These are phyloP conservation scores for Lophura nycthemera DNA, from an alignment of 2,113 vertebrate genomes.

Conservation along the genomic window DNA sequence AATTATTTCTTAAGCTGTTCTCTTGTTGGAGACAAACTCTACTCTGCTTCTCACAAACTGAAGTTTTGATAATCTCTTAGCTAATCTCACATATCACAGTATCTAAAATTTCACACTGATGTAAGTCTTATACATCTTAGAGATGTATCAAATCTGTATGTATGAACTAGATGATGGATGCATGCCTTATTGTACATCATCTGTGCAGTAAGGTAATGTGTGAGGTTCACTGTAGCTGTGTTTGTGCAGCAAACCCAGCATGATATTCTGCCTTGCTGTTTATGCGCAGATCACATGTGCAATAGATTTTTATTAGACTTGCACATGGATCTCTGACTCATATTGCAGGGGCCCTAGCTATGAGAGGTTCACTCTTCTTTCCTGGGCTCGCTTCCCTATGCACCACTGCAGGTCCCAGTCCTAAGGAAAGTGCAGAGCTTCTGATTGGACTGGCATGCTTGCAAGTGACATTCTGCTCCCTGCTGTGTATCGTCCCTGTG, in stretches of 20 bases:
- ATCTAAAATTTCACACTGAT: not conserved
- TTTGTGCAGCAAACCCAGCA: not conserved
- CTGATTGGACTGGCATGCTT: too few species aligned
- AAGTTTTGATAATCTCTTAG: not conserved
- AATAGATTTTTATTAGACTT: not conserved
- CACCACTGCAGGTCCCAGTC: not conserved
- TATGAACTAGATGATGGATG: not conserved
- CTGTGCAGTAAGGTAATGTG: not conserved
- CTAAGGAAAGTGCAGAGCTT: not conserved
- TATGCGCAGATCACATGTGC: not conserved
- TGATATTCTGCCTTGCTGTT: not conserved
- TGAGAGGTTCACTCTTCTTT: not conserved
- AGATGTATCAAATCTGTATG: not conserved
- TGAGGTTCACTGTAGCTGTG: not conserved
- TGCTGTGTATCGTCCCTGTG: not conserved
- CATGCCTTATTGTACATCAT: not conserved
- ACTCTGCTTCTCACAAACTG: not conserved
- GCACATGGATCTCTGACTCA: too few species aligned
- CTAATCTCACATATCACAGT: not conserved
- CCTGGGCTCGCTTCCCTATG: not conserved
- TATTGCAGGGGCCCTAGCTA: not conserved
- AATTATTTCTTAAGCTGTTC: not conserved
- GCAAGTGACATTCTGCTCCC: not conserved
- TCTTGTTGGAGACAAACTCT: not conserved
- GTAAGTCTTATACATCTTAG: not conserved